Evolutionary conservation across 1,140 invertebrate genomes (phyloP).

Genomic region (Drosophila pandora): DNA sequence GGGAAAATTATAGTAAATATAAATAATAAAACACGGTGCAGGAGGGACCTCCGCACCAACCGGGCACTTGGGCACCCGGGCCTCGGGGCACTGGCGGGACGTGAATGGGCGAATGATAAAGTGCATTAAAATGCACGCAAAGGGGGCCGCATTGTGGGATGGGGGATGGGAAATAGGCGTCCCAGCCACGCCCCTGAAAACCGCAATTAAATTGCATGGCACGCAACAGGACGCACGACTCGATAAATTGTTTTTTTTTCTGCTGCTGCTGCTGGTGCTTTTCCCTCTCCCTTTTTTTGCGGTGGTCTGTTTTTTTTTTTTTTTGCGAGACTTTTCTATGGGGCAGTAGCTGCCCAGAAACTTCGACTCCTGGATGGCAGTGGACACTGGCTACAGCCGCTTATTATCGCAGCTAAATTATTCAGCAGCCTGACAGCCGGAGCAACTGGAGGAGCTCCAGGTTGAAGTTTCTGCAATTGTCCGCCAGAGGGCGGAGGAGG

Average conservation of each 20-base stretch:
- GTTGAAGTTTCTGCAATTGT: slow-evolving; percentile 30
- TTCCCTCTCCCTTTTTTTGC: background rate
- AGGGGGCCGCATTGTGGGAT: slow-evolving; percentile 5
- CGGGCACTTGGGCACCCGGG: background rate
- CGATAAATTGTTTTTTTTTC: slow-evolving; percentile 65
- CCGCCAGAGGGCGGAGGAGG: slow-evolving; percentile 16
- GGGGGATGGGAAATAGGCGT: slow-evolving; percentile 17
- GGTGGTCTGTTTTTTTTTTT: background rate
- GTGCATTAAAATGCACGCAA: slow-evolving; percentile 78
- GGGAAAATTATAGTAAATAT: slow-evolving; percentile 78
- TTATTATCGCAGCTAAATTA: slow-evolving; percentile 74
- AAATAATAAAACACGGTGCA: slow-evolving; percentile 78
- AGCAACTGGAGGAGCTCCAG: slow-evolving; percentile 7
- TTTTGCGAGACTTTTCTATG: slow-evolving; percentile 40
- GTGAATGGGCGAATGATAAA: slow-evolving; percentile 60
- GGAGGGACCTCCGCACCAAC: background rate
- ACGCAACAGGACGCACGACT: slow-evolving; percentile 78
- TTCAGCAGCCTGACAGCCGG: slow-evolving; percentile 53
- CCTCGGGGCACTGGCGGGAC: background rate
- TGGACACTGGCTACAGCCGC: slow-evolving; percentile 46
- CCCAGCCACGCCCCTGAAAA: slow-evolving; percentile 54
- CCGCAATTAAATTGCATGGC: slow-evolving; percentile 73
- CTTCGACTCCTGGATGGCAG: slow-evolving; percentile 14
- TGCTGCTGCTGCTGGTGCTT: background rate
- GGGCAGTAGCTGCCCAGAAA: slow-evolving; percentile 12